These are phyloP conservation scores for Rhadina sibilatrix DNA, from an alignment of 2,113 vertebrate genomes.

Conservation along the genomic window DNA sequence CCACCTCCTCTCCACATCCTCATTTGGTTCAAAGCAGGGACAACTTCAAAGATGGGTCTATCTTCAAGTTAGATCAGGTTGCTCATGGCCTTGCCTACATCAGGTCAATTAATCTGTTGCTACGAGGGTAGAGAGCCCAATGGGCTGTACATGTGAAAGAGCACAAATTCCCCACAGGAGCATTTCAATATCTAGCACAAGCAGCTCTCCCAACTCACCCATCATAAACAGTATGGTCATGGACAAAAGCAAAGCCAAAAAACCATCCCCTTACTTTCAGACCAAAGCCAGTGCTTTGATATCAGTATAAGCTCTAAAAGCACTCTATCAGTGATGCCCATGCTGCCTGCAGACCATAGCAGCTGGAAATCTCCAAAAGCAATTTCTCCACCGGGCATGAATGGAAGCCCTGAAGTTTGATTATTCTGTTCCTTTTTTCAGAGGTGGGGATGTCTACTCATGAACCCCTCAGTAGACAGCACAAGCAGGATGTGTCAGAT, in stretches of 20 bases:
- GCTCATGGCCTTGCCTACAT: neutral
- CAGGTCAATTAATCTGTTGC: neutral
- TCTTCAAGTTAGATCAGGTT: neutral
- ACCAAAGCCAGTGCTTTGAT: neutral
- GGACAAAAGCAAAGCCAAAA: neutral
- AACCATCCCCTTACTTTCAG: accelerated
- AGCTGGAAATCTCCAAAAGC: neutral
- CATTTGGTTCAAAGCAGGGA: neutral
- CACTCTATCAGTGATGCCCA: neutral
- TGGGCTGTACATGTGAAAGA: neutral
- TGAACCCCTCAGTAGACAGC: neutral
- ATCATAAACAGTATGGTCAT: neutral
- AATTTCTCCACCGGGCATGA: neutral
- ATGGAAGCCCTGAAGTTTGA: neutral
- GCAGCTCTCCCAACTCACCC: neutral
- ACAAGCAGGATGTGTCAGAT: neutral
- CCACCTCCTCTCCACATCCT: neutral
- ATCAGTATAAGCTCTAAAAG: neutral
- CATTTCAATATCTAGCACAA: neutral
- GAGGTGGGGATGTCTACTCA: neutral
- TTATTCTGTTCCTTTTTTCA: neutral
- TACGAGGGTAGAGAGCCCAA: neutral
- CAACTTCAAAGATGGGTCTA: neutral
- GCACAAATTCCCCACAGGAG: neutral
- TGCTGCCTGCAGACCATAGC: neutral